These are phyloP conservation scores for Sciurus vulgaris DNA, from an alignment of 2,797 vertebrate genomes.

Conservation along the genomic window DNA sequence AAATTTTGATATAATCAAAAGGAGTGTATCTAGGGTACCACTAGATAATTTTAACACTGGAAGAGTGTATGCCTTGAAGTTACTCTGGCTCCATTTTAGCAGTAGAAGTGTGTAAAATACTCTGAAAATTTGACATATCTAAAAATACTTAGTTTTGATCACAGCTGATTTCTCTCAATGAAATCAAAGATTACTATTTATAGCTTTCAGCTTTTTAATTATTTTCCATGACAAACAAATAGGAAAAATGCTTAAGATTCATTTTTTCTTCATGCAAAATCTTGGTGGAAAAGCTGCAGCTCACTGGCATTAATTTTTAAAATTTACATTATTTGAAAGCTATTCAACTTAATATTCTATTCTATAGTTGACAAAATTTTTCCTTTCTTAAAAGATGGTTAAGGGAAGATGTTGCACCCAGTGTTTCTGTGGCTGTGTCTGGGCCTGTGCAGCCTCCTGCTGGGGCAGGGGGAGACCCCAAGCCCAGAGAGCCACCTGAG, in stretches of 20 bases:
- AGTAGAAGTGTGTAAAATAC: background rate
- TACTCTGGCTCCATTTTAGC: background rate
- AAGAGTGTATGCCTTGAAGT: background rate
- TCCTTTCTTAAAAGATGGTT: background rate
- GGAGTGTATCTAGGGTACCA: background rate
- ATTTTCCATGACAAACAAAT: background rate
- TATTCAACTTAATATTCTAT: background rate
- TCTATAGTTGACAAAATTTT: background rate
- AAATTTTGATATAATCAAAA: background rate
- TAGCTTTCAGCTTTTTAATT: background rate
- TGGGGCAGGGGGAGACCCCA: no score
- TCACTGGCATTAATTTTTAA: background rate
- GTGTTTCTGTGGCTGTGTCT: no score
- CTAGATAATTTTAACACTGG: background rate
- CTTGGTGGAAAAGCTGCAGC: background rate
- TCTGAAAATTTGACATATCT: background rate
- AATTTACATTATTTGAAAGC: background rate
- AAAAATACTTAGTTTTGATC: background rate
- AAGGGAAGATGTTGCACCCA: no score
- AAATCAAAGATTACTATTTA: background rate
- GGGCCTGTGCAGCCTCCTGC: no score
- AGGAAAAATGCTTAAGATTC: background rate
- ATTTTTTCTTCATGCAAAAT: background rate
- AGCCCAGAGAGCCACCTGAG: background rate
- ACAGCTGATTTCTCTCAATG: background rate